phyloP scores from a whole-genome alignment of 2,888 invertebrate genomes.

The Gryllus longicercus region DNA sequence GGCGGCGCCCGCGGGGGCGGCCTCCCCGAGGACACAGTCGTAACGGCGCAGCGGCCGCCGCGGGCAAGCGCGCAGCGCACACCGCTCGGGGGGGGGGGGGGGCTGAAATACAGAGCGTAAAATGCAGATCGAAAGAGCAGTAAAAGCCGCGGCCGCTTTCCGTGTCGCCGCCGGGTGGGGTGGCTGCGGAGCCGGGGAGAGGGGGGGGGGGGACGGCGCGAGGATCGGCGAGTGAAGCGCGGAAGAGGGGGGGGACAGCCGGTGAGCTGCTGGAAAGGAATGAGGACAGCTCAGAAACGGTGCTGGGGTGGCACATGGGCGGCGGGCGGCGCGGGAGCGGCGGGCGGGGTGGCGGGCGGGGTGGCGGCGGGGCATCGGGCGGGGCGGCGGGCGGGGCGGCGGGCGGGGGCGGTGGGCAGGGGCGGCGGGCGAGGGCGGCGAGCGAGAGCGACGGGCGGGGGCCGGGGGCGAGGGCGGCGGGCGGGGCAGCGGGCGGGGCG shows the following conservation, averaged over 20 bases:
- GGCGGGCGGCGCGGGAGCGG: background rate
- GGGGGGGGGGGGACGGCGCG: background rate
- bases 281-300: background rate
- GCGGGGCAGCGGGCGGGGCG: no score
- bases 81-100: background rate
- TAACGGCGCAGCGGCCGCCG: no score
- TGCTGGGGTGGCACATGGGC: background rate
- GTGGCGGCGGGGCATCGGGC: no score
- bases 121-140: conserved; percentile 17
- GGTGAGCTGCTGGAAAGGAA: background rate
- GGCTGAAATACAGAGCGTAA: conserved; percentile 5
- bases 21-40: no score
- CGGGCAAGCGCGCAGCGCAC: background rate
- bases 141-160: background rate
- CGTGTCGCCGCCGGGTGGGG: background rate
- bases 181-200: background rate
- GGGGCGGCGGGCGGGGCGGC: no score
- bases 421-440: no score
- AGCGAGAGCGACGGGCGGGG: no score
- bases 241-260: background rate
- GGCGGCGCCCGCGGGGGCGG: no score
- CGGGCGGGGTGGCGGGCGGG: no score
- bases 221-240: background rate
- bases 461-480: no score
- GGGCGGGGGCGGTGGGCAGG: no score